Percentiles rank a stretch among this genome's conserved stretches.
These are phyloP conservation scores for Macropis europaea DNA, from an alignment of 2,888 invertebrate genomes.

Conservation along the genomic window DNA sequence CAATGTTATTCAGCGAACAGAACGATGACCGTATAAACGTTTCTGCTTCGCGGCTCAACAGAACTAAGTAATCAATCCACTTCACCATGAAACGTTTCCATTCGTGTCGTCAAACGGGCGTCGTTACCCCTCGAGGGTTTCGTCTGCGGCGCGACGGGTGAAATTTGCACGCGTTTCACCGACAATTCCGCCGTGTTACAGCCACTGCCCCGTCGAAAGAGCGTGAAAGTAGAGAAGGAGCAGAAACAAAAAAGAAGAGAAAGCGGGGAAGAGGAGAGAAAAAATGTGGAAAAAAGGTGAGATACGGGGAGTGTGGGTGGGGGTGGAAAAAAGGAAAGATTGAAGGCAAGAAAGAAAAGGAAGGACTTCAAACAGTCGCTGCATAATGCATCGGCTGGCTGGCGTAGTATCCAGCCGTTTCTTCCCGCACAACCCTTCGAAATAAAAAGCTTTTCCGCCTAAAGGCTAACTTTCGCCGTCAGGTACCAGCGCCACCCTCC, in stretches of 20 bases:
- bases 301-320: not conserved
- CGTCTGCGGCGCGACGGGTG: constrained; percentile 49
- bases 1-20: constrained; percentile 34
- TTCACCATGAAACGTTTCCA: constrained; percentile 61
- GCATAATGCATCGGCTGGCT: constrained; percentile 74
- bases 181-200: constrained; percentile 52
- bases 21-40: constrained; percentile 44
- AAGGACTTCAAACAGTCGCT: constrained; percentile 75
- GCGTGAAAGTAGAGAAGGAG: constrained; percentile 47
- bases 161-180: constrained; percentile 50
- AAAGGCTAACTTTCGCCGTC: constrained; percentile 71
- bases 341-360: constrained; percentile 49
- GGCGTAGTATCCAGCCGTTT: constrained; percentile 53
- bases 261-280: not conserved
- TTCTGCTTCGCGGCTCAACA: constrained; percentile 37
- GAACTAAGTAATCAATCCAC: constrained; percentile 64
- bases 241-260: not conserved
- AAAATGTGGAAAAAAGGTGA: not conserved
- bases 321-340: not conserved
- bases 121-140: constrained; percentile 57
- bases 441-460: constrained; percentile 72
- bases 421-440: constrained; percentile 65
- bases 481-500: constrained; percentile 50
- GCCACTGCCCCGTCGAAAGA: constrained; percentile 51
- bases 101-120: constrained; percentile 59